Conservation (phyloP, 2,888 invertebrate species). For the Agriopis aurantiaria region DNA sequence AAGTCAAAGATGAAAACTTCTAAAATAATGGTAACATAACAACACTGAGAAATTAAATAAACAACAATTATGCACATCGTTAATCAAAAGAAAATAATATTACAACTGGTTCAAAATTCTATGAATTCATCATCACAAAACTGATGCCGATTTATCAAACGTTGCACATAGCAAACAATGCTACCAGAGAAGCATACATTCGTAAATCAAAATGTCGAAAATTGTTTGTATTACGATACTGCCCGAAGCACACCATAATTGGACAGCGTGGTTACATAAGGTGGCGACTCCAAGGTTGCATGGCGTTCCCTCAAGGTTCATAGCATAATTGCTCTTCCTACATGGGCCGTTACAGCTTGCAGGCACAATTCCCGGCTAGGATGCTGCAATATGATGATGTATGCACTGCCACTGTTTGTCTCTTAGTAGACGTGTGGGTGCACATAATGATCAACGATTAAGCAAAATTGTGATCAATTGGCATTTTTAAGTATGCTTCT, state of each 20-base stretch:
- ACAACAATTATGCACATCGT: too few species aligned
- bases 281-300: slow-evolving; percentile 37
- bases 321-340: slow-evolving; percentile 32
- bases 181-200: slow-evolving; percentile 5
- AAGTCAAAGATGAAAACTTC: neutral
- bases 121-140: neutral
- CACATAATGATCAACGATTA: slow-evolving; percentile 7
- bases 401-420: slow-evolving; percentile 10
- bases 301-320: slow-evolving; percentile 44
- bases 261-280: slow-evolving; percentile 43
- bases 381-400: slow-evolving; percentile 5
- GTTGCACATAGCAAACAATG: slow-evolving; percentile 13
- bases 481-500: neutral
- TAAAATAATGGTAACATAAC: neutral
- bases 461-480: slow-evolving; percentile 13
- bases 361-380: neutral
- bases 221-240: slow-evolving; percentile 20
- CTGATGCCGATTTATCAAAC: slow-evolving; percentile 5
- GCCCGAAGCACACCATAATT: slow-evolving; percentile 41
- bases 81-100: neutral
- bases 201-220: slow-evolving; percentile 27
- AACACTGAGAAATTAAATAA: too few species aligned
- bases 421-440: slow-evolving; percentile 5
- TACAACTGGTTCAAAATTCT: neutral
- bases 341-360: slow-evolving; percentile 9